Evolutionary conservation across 2,888 invertebrate species (phyloP).

Genomic region (Pollenia labialis): DNA sequence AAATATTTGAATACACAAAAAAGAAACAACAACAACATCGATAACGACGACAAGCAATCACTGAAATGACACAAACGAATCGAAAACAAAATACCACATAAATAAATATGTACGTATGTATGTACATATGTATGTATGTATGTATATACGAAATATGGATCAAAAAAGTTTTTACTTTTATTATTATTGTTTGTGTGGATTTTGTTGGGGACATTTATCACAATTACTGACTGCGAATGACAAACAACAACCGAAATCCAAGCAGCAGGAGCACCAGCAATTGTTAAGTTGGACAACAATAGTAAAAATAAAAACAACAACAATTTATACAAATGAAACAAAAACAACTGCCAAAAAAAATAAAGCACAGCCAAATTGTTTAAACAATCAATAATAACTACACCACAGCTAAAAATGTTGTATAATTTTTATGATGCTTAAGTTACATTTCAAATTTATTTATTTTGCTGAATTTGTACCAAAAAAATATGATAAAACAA

Average conservation of each 20-base stretch:
- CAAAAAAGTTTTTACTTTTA: constrained; percentile 22
- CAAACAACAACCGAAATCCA: constrained; percentile 13
- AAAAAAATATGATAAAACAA: constrained; percentile 18
- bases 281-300: constrained; percentile 38
- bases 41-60: constrained; percentile 37
- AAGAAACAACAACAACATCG: too few species aligned
- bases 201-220: constrained; percentile 56
- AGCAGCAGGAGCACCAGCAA: not conserved
- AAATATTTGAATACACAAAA: too few species aligned
- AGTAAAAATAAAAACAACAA: constrained; percentile 4
- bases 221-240: constrained; percentile 48
- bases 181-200: constrained; percentile 3
- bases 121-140: constrained; percentile 23
- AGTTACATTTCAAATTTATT: constrained; percentile 30
- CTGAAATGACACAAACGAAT: constrained; percentile 47
- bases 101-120: not conserved
- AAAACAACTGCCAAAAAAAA: not conserved
- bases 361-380: constrained; percentile 23
- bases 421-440: constrained; percentile 44
- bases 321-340: not conserved
- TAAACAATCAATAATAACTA: constrained; percentile 3
- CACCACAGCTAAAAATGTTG: constrained; percentile 30
- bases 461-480: constrained; percentile 38
- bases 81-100: constrained; percentile 24
- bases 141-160: constrained; percentile 2